phyloP scores from a whole-genome alignment of 2,797 vertebrate species.

The Phoeniculus purpureus region DNA sequence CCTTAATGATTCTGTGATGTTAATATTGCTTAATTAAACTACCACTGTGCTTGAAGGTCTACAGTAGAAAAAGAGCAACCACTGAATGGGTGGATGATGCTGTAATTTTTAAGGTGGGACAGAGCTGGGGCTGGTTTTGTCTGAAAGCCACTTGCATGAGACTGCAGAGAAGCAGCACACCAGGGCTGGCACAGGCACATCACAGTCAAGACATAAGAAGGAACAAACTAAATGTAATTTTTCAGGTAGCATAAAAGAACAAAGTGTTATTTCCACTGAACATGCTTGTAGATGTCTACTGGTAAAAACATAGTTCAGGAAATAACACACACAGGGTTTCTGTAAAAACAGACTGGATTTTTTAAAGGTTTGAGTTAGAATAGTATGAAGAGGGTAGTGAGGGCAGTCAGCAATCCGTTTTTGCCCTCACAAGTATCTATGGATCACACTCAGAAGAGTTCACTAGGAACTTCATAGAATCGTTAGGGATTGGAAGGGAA shows the following conservation, averaged over 20 bases:
- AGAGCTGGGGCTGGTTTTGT: background rate
- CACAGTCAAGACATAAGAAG: background rate
- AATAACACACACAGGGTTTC: background rate
- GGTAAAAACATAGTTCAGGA: background rate
- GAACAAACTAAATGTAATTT: background rate
- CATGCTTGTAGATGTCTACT: background rate
- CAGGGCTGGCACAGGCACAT: background rate
- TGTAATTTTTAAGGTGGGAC: background rate
- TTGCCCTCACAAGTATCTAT: background rate
- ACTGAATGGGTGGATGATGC: rapidly evolving
- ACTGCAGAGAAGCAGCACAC: background rate
- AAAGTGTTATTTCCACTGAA: background rate
- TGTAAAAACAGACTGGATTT: background rate
- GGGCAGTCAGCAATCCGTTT: background rate
- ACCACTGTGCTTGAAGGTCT: background rate
- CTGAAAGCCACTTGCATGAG: background rate
- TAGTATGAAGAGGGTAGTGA: background rate
- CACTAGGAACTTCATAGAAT: no score
- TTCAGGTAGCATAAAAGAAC: background rate
- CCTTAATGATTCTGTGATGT: background rate
- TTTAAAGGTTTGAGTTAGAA: background rate
- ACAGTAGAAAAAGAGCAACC: background rate
- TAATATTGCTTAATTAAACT: background rate
- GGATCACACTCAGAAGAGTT: background rate
- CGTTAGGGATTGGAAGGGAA: no score